These are phyloP conservation scores for Agrochola litura DNA, from an alignment of 2,888 invertebrate species.

Conservation along the genomic window DNA sequence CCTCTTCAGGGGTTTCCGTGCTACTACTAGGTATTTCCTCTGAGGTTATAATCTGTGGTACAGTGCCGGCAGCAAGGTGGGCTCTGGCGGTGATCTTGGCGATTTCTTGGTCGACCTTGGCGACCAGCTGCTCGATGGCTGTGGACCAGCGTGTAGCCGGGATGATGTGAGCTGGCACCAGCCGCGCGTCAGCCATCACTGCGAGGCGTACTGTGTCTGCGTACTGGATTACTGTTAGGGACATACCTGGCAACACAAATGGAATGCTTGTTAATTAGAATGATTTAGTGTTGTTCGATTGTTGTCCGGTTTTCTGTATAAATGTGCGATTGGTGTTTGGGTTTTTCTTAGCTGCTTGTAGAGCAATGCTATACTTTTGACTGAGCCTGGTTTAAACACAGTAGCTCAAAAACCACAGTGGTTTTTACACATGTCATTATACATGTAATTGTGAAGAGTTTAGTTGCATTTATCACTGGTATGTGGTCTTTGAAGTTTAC, in stretches of 20 bases:
- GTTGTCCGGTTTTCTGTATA: neutral
- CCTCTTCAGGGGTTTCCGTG: conserved; percentile 54
- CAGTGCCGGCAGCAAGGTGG: conserved; percentile 52
- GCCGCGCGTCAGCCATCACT: conserved; percentile 93
- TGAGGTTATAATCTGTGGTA: conserved; percentile 73
- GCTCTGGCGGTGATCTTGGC: conserved; percentile 81
- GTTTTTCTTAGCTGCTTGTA: too few species aligned
- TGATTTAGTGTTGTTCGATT: neutral
- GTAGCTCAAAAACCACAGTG: neutral
- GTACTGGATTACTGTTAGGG: conserved; percentile 93
- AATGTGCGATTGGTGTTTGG: neutral
- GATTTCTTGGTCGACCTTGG: conserved; percentile 83
- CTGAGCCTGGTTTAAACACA: neutral
- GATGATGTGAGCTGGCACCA: conserved; percentile 92
- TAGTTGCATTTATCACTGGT: neutral
- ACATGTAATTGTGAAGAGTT: too few species aligned
- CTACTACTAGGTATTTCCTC: conserved; percentile 54
- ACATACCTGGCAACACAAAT: conserved; percentile 91
- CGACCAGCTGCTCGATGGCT: conserved; percentile 82
- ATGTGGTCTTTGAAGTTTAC: neutral
- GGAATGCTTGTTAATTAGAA: neutral
- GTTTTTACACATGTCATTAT: too few species aligned
- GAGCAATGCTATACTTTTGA: neutral
- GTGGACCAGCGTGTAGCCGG: conserved; percentile 87
- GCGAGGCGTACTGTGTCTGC: conserved; percentile 92